phyloP scores from a whole-genome alignment of 2,113 vertebrate species.

The Choloepus hoffmanni region DNA sequence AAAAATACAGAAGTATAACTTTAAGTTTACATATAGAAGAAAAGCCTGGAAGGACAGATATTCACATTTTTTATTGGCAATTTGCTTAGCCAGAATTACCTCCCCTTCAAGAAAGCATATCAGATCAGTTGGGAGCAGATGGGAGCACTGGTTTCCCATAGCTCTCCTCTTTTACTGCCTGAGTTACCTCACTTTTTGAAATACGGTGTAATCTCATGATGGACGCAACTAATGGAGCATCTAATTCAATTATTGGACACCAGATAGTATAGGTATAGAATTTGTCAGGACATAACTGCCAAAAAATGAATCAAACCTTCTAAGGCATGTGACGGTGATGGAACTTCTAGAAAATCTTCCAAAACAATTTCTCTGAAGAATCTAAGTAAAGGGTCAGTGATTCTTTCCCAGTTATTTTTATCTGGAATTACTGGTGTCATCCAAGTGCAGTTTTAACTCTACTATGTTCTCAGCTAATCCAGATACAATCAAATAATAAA shows the following conservation, averaged over 20 bases:
- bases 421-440: neutral
- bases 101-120: neutral
- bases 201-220: neutral
- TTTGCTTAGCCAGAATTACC: accelerated
- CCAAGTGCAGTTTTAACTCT: neutral
- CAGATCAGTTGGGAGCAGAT: accelerated
- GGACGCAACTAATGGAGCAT: neutral
- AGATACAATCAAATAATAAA: neutral
- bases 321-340: neutral
- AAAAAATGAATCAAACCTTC: neutral
- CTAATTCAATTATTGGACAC: neutral
- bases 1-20: neutral
- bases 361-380: neutral
- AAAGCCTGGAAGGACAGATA: neutral
- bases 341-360: neutral
- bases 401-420: neutral
- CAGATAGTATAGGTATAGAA: neutral
- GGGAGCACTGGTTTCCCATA: neutral
- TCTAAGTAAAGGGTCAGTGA: neutral
- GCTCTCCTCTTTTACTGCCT: neutral
- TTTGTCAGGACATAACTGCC: neutral
- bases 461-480: neutral
- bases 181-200: neutral
- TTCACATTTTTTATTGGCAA: neutral
- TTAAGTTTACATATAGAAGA: neutral